These are phyloP conservation scores for Pseudorasbora parva DNA, from an alignment of 2,113 vertebrate genomes.

Conservation along the genomic window DNA sequence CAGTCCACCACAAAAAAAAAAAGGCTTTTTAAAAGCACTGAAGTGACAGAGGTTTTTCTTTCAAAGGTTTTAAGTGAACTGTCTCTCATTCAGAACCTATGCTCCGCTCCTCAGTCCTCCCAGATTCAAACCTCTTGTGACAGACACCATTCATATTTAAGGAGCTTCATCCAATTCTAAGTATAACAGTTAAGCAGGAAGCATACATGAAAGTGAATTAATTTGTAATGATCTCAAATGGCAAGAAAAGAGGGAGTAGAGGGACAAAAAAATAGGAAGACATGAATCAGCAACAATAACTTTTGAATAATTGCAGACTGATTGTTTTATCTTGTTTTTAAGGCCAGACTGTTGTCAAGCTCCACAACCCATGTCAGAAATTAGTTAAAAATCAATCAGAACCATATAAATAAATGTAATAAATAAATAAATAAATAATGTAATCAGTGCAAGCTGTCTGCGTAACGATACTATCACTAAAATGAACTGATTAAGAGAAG, in stretches of 20 bases:
- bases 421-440: not conserved
- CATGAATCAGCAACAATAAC: not conserved
- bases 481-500: not conserved
- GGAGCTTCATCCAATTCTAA: constrained; percentile 36
- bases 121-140: constrained; percentile 37
- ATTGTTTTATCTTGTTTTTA: constrained; percentile 21
- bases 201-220: constrained; percentile 47
- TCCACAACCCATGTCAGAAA: constrained; percentile 50
- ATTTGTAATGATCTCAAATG: constrained; percentile 41
- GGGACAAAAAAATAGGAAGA: not conserved
- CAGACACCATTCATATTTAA: constrained; percentile 52
- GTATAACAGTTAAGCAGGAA: constrained; percentile 38
- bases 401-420: too few relatives aligned
- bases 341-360: constrained; percentile 23
- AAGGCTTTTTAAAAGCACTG: constrained; percentile 1
- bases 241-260: not conserved
- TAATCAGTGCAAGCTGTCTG: not conserved
- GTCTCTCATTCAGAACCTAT: not conserved
- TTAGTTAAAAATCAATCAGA: not conserved
- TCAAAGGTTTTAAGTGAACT: not conserved
- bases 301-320: constrained; percentile 60
- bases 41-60: not conserved
- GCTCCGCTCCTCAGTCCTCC: not conserved
- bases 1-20: not conserved
- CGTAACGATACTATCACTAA: too few relatives aligned